These are phyloP conservation scores for Carabus problematicus DNA, from an alignment of 2,888 invertebrate genomes.

Conservation along the genomic window DNA sequence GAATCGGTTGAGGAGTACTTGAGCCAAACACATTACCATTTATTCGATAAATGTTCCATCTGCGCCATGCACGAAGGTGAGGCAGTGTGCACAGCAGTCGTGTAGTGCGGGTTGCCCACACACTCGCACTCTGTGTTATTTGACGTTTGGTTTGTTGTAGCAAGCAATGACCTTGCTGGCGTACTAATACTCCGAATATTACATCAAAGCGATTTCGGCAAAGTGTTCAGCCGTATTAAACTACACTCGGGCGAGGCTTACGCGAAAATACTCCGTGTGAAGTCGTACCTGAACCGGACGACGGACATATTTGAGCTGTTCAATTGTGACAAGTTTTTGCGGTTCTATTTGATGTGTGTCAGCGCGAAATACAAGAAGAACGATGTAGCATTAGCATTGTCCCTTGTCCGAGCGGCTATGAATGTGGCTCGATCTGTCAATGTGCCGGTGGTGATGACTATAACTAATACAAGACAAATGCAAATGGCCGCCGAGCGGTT, in stretches of 20 bases:
- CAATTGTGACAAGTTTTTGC: constrained; percentile 53
- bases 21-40: constrained; percentile 49
- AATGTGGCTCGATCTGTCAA: constrained; percentile 54
- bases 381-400: constrained; percentile 51
- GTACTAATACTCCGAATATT: constrained; percentile 53
- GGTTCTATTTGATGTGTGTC: constrained; percentile 53
- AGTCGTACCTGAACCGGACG: constrained; percentile 52
- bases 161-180: constrained; percentile 50
- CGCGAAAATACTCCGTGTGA: constrained; percentile 51
- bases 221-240: constrained; percentile 53
- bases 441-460: constrained; percentile 53
- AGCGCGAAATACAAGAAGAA: constrained; percentile 40
- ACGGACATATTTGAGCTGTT: constrained; percentile 53
- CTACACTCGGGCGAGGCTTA: constrained; percentile 54
- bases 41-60: constrained; percentile 54
- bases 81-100: background rate
- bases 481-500: constrained; percentile 53
- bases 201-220: constrained; percentile 52
- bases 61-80: constrained; percentile 52
- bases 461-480: constrained; percentile 50
- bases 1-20: constrained; percentile 52
- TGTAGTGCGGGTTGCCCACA: background rate
- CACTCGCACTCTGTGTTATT: no score
- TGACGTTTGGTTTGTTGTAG: no score
- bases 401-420: constrained; percentile 50